A percentile compares a stretch with the other conserved stretches of the same genome.
Conservation (phyloP, 2,797 vertebrate species). For the Rhyacichthys aspro region DNA sequence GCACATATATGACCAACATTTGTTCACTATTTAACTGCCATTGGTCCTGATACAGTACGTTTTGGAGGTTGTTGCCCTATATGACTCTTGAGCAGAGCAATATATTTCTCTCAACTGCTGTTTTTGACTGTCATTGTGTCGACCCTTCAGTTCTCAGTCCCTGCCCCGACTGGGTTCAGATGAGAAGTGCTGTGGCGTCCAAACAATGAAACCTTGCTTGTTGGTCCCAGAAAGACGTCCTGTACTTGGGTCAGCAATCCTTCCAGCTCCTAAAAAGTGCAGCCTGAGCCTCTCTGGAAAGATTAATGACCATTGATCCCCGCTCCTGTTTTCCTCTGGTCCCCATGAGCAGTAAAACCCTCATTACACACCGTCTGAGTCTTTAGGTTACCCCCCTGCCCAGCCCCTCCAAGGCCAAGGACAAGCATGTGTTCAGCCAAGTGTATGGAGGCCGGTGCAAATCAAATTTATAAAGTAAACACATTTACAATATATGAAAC, state of each 20-base stretch:
- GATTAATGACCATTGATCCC: conserved; percentile 83
- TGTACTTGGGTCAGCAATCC: conserved; percentile 78
- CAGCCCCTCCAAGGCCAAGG: conserved; percentile 48
- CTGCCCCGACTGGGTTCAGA: conserved; percentile 19
- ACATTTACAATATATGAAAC: too few species aligned
- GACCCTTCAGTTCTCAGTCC: conserved; percentile 7
- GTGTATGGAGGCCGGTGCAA: conserved; percentile 14
- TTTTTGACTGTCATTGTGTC: conserved; percentile 25
- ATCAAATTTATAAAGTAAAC: not conserved
- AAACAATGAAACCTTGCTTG: conserved; percentile 66
- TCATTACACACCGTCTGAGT: conserved; percentile 66
- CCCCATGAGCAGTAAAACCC: conserved; percentile 62
- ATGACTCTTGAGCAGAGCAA: not conserved
- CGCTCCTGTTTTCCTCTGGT: conserved; percentile 55
- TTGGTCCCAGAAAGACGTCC: conserved; percentile 65
- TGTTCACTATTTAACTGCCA: too few species aligned
- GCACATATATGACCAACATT: too few species aligned
- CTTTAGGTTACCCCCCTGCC: conserved; percentile 49
- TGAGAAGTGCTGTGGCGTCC: conserved; percentile 66
- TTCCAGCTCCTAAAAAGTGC: conserved; percentile 74
- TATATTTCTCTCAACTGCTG: conserved; percentile 9
- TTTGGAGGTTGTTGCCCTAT: too few species aligned
- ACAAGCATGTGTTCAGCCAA: conserved; percentile 43
- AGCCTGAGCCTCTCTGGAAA: conserved; percentile 71
- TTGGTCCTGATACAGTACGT: too few species aligned